Evolutionary conservation across 2,888 invertebrate species (phyloP), one percentile per base, ranked within the genome.

Genomic region (Hirtodrosophila confusa): DNA sequence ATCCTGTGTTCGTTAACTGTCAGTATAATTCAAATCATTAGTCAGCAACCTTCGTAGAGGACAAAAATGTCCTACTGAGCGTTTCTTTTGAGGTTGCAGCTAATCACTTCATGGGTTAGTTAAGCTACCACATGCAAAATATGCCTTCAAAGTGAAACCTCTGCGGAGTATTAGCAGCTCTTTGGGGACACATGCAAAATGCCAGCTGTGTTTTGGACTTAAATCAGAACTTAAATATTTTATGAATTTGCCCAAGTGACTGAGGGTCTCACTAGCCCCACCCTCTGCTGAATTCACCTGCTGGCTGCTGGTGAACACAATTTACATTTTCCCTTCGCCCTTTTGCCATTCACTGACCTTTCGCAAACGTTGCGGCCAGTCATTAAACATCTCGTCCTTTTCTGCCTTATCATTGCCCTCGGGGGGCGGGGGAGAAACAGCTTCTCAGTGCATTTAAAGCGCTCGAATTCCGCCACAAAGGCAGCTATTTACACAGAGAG

Each of bases 141-240:
- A 41, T 37, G 36, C 11, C 53, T 9, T 33, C 27, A 24, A 36
- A 35, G n/a, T 17, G 10, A 49, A 45, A 12, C 57, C 73, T 39
- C 56, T 35, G 12, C n/a, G 45, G 84, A 56, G 57, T 64, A 61
- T 63, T 79, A 66, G 51, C 65, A 62, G 37, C 50, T 64, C 65
- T 44, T 63, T 49, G 76, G 67, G 60, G 60, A 68, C 75, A 64
- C 43, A 61, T 49, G 41, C 44, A 31, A 60, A 49, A 71, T 55
- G 48, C 41, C 62, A 62, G 50, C 78, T 78, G 75, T 68, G 57
- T 39, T 57, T 44, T 49, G 40, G 45, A 45, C 60, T 76, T 70
- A 84, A 86, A 80, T 86, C 80, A 80, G 57, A 77, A 57, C 85
- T 60, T 84, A 49, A 80, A 80, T 84, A 87, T 80, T 78, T 80